Evolutionary conservation across 2,888 invertebrate species (phyloP).

Genomic region (Drosophila imparisetae): DNA sequence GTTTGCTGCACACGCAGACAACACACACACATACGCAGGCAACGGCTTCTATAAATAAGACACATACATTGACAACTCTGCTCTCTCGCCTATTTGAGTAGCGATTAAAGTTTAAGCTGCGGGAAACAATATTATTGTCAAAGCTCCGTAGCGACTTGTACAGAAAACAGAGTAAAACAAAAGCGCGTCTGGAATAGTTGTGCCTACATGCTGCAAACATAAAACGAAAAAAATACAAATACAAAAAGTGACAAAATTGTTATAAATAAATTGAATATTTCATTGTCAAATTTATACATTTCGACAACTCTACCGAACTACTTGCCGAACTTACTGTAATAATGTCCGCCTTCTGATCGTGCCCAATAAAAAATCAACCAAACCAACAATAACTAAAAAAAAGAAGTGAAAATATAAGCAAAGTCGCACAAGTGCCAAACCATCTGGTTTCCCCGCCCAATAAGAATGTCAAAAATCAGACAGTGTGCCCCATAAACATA

Average conservation of each 20-base stretch:
- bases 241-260: slow-evolving; percentile 20
- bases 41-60: slow-evolving; percentile 58
- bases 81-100: slow-evolving; percentile 31
- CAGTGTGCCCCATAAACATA: slow-evolving; percentile 55
- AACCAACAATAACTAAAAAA: background rate
- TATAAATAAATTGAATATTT: slow-evolving; percentile 22
- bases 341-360: slow-evolving; percentile 72
- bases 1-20: slow-evolving; percentile 34
- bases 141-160: slow-evolving; percentile 62
- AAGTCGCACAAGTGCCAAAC: slow-evolving; percentile 49
- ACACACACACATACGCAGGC: slow-evolving; percentile 2
- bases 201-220: slow-evolving; percentile 32
- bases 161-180: slow-evolving; percentile 64
- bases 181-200: slow-evolving; percentile 69
- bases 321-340: slow-evolving; percentile 11
- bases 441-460: slow-evolving; percentile 40
- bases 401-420: slow-evolving; percentile 18
- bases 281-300: slow-evolving; percentile 10
- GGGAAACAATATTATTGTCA: slow-evolving; percentile 43
- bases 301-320: slow-evolving; percentile 11
- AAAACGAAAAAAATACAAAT: slow-evolving; percentile 11
- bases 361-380: slow-evolving; percentile 28
- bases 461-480: slow-evolving; percentile 69
- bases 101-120: slow-evolving; percentile 62
- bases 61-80: slow-evolving; percentile 43